Percentiles rank a stretch among this genome's conserved stretches.
Conservation (phyloP, 2,888 invertebrate species). For the Tethea ocularis region DNA sequence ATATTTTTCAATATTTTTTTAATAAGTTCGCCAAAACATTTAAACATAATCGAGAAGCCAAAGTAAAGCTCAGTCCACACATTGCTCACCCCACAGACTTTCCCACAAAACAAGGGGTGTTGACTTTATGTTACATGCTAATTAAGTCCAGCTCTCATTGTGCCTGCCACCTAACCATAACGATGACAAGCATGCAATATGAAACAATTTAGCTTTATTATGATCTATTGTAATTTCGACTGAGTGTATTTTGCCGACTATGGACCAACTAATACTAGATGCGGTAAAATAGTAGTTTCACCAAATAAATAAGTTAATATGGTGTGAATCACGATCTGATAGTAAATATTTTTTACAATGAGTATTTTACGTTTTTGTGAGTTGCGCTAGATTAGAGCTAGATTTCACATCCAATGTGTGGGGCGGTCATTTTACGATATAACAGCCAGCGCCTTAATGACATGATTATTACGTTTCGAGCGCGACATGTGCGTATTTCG, state of each 20-base stretch:
- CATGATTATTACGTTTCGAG: constrained; percentile 42
- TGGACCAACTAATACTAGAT: background rate
- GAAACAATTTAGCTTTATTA: constrained; percentile 49
- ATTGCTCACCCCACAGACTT: background rate
- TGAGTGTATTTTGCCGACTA: background rate
- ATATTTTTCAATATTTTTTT: too few species aligned
- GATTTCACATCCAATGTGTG: too few species aligned
- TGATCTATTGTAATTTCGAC: constrained; percentile 34
- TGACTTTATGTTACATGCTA: background rate
- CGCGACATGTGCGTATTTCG: constrained; percentile 44
- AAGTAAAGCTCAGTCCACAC: background rate
- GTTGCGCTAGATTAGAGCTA: too few species aligned
- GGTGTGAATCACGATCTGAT: too few species aligned
- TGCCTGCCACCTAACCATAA: constrained; percentile 16
- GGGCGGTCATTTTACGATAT: too few species aligned
- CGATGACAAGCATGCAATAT: constrained; percentile 34
- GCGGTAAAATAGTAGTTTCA: background rate
- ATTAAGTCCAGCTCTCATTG: background rate
- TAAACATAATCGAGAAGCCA: background rate
- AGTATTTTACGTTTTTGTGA: too few species aligned
- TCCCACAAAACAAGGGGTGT: background rate
- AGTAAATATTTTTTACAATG: too few species aligned
- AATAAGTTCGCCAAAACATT: too few species aligned
- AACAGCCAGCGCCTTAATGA: constrained; percentile 42
- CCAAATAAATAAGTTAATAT: too few species aligned